Evolutionary conservation across 2,888 invertebrate species (phyloP).

Genomic region (Anthoptus insignis): DNA sequence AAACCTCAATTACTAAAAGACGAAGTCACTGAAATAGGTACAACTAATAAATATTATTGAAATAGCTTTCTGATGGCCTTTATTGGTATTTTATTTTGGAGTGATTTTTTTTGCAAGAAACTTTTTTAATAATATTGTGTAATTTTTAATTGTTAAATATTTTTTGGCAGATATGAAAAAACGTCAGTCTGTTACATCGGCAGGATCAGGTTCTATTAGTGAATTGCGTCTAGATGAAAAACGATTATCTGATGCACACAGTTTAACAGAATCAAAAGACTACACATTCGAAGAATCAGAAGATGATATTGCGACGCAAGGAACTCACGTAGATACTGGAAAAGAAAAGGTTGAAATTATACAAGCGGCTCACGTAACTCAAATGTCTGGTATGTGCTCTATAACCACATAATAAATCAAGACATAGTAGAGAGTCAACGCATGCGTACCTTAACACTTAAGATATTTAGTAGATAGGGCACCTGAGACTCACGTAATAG

Average conservation of each 20-base stretch:
- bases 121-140: not conserved
- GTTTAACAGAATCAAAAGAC: conserved; percentile 81
- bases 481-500: no score
- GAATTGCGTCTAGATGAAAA: conserved; percentile 81
- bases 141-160: no score
- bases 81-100: no score
- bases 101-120: no score
- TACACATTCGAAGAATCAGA: conserved; percentile 85
- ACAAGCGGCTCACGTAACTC: conserved; percentile 61
- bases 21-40: conserved; percentile 66
- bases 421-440: no score
- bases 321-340: conserved; percentile 71
- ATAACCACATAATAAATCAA: not conserved
- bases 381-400: conserved; percentile 41
- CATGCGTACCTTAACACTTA: no score
- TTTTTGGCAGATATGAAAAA: conserved; percentile 65
- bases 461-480: no score
- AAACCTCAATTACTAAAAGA: conserved; percentile 59
- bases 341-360: conserved; percentile 68
- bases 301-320: conserved; percentile 81
- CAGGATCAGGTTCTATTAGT: conserved; percentile 75
- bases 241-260: conserved; percentile 80
- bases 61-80: no score
- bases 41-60: no score
- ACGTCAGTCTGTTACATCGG: conserved; percentile 81